Evolutionary conservation across 2,888 invertebrate genomes (phyloP).

Genomic region (Scaptomyza tumidula): DNA sequence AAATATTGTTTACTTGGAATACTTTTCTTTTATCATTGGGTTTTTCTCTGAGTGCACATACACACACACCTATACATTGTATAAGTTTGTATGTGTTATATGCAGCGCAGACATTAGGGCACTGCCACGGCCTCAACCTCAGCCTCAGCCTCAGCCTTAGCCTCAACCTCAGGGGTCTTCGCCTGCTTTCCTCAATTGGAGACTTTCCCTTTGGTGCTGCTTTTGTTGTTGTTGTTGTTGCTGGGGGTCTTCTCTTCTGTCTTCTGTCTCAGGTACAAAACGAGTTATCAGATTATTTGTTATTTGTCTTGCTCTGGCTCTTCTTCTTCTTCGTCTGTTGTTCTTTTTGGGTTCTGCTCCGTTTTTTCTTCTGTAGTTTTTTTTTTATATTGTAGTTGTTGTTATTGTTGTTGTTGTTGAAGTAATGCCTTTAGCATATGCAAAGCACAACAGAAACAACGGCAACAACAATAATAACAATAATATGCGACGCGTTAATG

Average conservation of each 20-base stretch:
- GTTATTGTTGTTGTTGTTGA: conserved; percentile 33
- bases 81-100: conserved; percentile 34
- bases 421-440: conserved; percentile 72
- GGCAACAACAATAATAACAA: conserved; percentile 58
- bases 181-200: conserved; percentile 27
- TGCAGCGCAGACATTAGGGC: conserved; percentile 77
- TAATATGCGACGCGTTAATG: conserved; percentile 67
- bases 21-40: not conserved
- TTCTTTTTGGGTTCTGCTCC: conserved; percentile 39
- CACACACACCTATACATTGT: conserved; percentile 8
- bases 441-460: conserved; percentile 63
- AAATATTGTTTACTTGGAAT: no score
- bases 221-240: conserved; percentile 3
- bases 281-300: conserved; percentile 82
- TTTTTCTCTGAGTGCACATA: conserved; percentile 2
- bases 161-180: conserved; percentile 25
- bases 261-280: conserved; percentile 72
- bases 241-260: conserved; percentile 17
- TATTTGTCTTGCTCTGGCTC: conserved; percentile 68
- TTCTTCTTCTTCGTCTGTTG: conserved; percentile 20
- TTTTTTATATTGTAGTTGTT: conserved; percentile 12
- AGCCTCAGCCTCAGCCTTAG: conserved; percentile 50
- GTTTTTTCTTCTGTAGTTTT: conserved; percentile 46
- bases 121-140: conserved; percentile 64
- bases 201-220: conserved; percentile 66